Conservation (phyloP, 2,113 vertebrate genomes). For the Raja brachyura region DNA sequence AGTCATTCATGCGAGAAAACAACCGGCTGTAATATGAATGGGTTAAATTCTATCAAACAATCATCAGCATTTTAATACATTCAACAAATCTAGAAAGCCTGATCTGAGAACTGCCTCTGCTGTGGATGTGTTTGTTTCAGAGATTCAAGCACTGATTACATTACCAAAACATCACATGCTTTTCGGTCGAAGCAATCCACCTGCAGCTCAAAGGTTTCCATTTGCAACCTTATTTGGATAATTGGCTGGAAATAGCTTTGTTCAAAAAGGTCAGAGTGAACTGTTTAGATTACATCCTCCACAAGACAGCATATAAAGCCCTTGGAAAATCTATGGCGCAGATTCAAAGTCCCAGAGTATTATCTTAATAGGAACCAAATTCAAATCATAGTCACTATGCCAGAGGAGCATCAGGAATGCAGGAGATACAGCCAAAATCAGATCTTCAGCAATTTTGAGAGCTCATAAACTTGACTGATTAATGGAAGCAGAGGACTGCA, state of each 20-base stretch:
- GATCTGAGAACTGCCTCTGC: neutral
- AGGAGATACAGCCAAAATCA: neutral
- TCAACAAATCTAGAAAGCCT: neutral
- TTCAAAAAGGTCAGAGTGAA: neutral
- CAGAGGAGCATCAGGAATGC: neutral
- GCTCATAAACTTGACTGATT: neutral
- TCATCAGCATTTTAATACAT: neutral
- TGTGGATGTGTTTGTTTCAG: neutral
- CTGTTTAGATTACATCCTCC: neutral
- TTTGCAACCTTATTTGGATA: conserved; percentile 15
- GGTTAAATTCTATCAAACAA: neutral
- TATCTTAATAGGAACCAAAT: neutral
- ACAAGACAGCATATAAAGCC: neutral
- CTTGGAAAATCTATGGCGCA: neutral
- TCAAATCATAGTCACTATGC: neutral
- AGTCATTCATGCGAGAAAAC: neutral
- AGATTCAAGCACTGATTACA: neutral
- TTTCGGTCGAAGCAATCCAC: neutral
- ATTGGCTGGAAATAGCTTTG: neutral
- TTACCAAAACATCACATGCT: neutral
- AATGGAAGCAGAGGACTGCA: neutral
- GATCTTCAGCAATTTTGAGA: neutral
- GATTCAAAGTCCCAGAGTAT: neutral
- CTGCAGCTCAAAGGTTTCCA: neutral
- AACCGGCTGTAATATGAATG: neutral